Conservation (phyloP, 2,888 invertebrate genomes). For the Pemphredon lugubris region DNA sequence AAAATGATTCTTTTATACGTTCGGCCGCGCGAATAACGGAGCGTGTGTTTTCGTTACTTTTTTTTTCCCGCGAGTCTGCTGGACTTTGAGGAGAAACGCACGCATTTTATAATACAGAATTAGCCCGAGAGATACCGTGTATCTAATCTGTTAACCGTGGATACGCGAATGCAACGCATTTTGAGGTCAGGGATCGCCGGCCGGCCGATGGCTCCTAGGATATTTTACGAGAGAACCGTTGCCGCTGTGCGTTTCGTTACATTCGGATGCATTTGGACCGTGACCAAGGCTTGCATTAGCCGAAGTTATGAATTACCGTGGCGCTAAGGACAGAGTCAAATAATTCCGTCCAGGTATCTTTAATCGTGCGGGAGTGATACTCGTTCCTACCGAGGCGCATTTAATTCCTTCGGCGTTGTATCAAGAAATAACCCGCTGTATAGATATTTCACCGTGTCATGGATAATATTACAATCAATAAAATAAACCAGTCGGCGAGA, state of each 20-base stretch:
- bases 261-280: slow-evolving; percentile 30
- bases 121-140: slow-evolving; percentile 37
- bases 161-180: slow-evolving; percentile 40
- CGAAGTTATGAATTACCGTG: slow-evolving; percentile 13
- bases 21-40: too few relatives aligned
- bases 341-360: too few relatives aligned
- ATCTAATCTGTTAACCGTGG: slow-evolving; percentile 43
- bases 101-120: slow-evolving; percentile 42
- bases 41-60: neutral
- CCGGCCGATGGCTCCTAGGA: slow-evolving; percentile 44
- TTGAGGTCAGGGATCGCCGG: slow-evolving; percentile 56
- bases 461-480: too few relatives aligned
- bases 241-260: slow-evolving; percentile 5
- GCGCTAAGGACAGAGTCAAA: neutral
- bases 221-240: slow-evolving; percentile 24
- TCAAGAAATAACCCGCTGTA: too few relatives aligned
- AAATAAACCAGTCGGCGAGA: neutral
- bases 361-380: too few relatives aligned
- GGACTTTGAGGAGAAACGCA: slow-evolving; percentile 20
- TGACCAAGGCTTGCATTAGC: slow-evolving; percentile 27
- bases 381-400: too few relatives aligned
- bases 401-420: too few relatives aligned
- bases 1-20: too few relatives aligned
- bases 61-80: neutral
- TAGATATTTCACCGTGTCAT: too few relatives aligned